Base-by-base conservation (phyloP, 2,113 vertebrate genomes). In the Mormyrus iriodes region DNA sequence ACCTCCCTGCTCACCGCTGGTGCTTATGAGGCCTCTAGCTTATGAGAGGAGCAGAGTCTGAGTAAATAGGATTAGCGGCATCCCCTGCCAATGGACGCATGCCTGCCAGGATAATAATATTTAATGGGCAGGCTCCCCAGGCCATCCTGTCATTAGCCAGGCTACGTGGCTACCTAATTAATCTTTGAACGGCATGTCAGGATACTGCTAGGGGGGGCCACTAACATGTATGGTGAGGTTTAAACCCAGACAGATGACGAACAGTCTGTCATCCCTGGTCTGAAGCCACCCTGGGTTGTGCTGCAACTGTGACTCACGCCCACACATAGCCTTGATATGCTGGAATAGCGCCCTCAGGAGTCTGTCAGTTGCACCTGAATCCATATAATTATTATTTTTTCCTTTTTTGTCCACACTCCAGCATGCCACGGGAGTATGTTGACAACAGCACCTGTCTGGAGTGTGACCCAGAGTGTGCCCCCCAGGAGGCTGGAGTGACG, bases 391-490 rank as follows among this genome's bases (percentile, higher is more conserved):
- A n/a, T 86, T 24, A 52, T 24, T 52, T 13, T 1, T 4, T 15
- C 2, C 13, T 27, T 39, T 13, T 51, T 46, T 85, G 35, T 82
- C 5, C 8, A 31, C 27, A 69, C 49, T 35, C 85, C 93, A 98
- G 97, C 76, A 95, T 97, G 24, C 95, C 94, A 0, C 95, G 97
- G 5, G 97, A 98, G 91, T 95, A 92, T 44, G 92, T 94, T 86
- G 91, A 94, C 90, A 94, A 96, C 88, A 95, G 93, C 85, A 94
- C 92, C 24, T 98, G 97, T 91, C 12, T 95, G 19, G 93, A 92
- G 31, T 98, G 97, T 91, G 95, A 98, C 92, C 91, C 95, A 0
- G 97, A 98, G 92, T 98, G 97, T 92, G 94, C 93, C 9, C 95
- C 90, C 83, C 93, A 96, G 89, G 97, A 97, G 39, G 94, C 93